Percentiles rank a stretch among this genome's conserved stretches.
These are phyloP conservation scores for Drosophila cracens DNA, from an alignment of 2,888 invertebrate species.

Conservation along the genomic window DNA sequence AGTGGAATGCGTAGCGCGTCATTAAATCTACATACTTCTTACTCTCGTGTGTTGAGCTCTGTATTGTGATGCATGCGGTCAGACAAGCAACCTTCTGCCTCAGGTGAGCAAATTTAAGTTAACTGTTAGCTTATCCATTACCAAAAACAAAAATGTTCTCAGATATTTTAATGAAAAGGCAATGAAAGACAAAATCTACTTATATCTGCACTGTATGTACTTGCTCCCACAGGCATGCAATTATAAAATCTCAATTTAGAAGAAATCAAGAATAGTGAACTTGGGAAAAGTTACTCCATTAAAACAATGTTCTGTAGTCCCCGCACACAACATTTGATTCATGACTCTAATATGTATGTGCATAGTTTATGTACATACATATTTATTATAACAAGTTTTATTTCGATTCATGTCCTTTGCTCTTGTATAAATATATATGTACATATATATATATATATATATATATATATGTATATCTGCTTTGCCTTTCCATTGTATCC, in stretches of 20 bases:
- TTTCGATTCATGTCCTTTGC: conserved; percentile 20
- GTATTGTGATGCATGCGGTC: conserved; percentile 2
- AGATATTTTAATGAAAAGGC: conserved; percentile 1
- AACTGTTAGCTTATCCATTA: conserved; percentile 5
- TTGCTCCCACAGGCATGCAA: neutral
- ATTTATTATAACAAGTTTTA: conserved; percentile 16
- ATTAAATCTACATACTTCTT: conserved; percentile 42
- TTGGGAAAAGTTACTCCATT: neutral
- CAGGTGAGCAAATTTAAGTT: neutral
- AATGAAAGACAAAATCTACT: neutral
- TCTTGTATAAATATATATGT: neutral
- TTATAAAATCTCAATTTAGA: neutral
- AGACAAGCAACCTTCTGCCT: neutral
- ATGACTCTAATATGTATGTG: conserved; percentile 4
- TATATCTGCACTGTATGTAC: neutral
- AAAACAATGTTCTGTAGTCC: neutral
- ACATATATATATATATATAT: neutral
- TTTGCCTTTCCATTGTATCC: neutral
- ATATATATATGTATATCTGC: neutral
- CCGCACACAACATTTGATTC: conserved; percentile 1
- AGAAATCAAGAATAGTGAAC: neutral
- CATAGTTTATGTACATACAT: neutral
- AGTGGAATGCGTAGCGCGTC: conserved; percentile 62
- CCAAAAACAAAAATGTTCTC: neutral
- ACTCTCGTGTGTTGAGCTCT: neutral